phyloP scores from a whole-genome alignment of 2,888 invertebrate species.

The Formica aserva region DNA sequence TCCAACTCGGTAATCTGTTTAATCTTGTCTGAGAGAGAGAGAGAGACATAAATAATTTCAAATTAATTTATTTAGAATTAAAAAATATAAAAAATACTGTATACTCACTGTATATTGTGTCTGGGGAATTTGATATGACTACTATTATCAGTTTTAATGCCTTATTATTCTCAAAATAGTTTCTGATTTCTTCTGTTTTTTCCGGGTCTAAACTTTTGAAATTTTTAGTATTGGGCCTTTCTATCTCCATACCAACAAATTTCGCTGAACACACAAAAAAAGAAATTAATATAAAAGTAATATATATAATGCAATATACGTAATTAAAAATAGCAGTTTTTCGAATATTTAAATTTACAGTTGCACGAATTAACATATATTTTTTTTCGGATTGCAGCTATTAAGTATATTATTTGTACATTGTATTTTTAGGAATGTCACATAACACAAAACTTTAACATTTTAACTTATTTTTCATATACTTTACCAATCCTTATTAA shows the following conservation, averaged over 20 bases:
- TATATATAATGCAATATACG: slow-evolving; percentile 1
- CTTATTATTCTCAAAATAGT: slow-evolving; percentile 70
- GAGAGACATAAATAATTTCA: slow-evolving; percentile 40
- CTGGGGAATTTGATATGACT: slow-evolving; percentile 87
- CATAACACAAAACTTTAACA: background rate
- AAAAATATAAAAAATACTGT: background rate
- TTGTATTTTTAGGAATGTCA: background rate
- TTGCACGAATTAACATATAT: background rate
- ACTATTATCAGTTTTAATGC: slow-evolving; percentile 88
- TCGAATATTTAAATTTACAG: background rate
- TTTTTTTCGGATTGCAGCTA: background rate
- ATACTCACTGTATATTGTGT: slow-evolving; percentile 86
- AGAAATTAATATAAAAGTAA: background rate
- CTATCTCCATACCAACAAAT: slow-evolving; percentile 79
- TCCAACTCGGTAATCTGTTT: slow-evolving; percentile 90
- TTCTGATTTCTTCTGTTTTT: slow-evolving; percentile 59
- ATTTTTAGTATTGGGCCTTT: slow-evolving; percentile 48
- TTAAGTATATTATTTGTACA: background rate
- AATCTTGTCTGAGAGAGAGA: slow-evolving; percentile 85
- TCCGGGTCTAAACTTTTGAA: background rate
- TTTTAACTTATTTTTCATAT: background rate
- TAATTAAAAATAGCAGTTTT: background rate
- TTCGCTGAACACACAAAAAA: slow-evolving; percentile 23
- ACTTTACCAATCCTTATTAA: slow-evolving; percentile 77
- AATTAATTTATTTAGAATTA: background rate